Percentiles rank a stretch among this genome's conserved stretches.
These are phyloP conservation scores for Crocodylus rhombifer DNA, from an alignment of 2,797 vertebrate genomes.

Conservation along the genomic window DNA sequence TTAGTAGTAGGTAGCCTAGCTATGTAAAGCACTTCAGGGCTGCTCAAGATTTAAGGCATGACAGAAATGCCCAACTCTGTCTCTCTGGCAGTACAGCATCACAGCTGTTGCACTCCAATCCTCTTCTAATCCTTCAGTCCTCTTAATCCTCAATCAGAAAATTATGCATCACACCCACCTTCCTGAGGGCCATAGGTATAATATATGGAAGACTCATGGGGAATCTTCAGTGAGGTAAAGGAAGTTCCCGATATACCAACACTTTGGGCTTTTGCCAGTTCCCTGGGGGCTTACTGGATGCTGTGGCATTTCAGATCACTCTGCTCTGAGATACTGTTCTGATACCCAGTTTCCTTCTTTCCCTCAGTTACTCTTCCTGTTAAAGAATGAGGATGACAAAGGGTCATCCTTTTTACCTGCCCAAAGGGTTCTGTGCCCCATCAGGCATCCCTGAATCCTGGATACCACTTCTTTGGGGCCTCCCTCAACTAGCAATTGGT, in stretches of 20 bases:
- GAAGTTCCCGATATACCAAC: background rate
- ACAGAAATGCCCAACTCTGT: too few relatives aligned
- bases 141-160: too few relatives aligned
- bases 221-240: background rate
- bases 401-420: slow-evolving; percentile 38
- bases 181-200: background rate
- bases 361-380: slow-evolving; percentile 42
- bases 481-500: slow-evolving; percentile 63
- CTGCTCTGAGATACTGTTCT: background rate
- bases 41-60: too few relatives aligned
- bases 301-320: background rate
- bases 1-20: too few relatives aligned
- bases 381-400: slow-evolving; percentile 55
- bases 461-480: slow-evolving; percentile 66
- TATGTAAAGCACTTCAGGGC: too few relatives aligned
- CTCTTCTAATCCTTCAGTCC: too few relatives aligned
- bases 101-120: too few relatives aligned
- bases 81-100: too few relatives aligned
- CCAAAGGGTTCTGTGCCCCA: background rate
- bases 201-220: background rate
- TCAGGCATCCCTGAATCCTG: slow-evolving; percentile 63
- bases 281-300: background rate
- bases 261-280: background rate
- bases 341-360: background rate
- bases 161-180: too few relatives aligned